Base-by-base conservation (phyloP, 2,888 invertebrate genomes). In the Tupiocoris notatus region DNA sequence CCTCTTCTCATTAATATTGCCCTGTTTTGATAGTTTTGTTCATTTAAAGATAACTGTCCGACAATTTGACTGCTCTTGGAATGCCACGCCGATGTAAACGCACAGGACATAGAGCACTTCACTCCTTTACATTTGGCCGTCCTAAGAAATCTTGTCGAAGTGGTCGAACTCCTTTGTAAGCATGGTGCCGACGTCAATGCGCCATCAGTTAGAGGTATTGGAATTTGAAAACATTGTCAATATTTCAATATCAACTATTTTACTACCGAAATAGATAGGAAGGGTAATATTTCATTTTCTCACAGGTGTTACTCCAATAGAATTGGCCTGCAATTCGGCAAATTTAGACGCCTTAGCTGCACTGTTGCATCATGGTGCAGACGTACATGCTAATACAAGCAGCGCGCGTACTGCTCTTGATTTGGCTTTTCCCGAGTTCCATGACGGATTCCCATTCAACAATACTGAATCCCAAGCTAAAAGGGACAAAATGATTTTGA, bases 261-360 rank as follows among this genome's bases (percentile, higher is more conserved):
- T n/a, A n/a, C n/a, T n/a, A n/a, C n/a, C n/a, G n/a, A n/a, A n/a
- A n/a, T n/a, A n/a, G 39, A 39, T 39, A 12, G 39, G 39, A 39
- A 7, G 3, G 39, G 39, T 39, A 7, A 7, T 39, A 7, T 39
- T 39, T 39, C 12, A 3, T 39, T 39, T 12, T 39, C 39, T 24
- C n/a, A 70, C 57, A 24, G 70, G 70, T 6, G 57, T 59, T 24
- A 70, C 70, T 58, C 70, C 70, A 1, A 17, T 70, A 1, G 58
- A 70, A 18, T 54, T 70, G 18, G 70, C 70, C 1, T 70, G 70
- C 21, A 57, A 58, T 25, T 18, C 22, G 1, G 70, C 70, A 7
- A 59, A 23, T 6, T 9, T 25, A 16, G 25, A 59, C 17, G 24
- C 25, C 0, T 57, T 70, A 17, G n/a, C 70, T 24, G 59, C 25